phyloP scores from a whole-genome alignment of 2,113 vertebrate genomes.

The Xiphophorus maculatus region DNA sequence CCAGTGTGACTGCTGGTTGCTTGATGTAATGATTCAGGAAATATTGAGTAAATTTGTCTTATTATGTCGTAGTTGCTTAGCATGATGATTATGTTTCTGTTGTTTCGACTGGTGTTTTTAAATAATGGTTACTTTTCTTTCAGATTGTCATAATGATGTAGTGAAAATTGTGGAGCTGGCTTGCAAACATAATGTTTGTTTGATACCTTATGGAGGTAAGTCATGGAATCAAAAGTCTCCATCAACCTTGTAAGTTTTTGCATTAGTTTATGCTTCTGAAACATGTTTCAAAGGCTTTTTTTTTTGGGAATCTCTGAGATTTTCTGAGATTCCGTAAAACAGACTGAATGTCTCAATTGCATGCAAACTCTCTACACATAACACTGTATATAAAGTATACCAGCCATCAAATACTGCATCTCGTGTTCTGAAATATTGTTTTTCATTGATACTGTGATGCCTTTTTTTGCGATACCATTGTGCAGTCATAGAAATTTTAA shows the following conservation, averaged over 20 bases:
- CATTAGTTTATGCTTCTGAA: neutral
- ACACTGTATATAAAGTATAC: too few relatives aligned
- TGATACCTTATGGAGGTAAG: slow-evolving; percentile 98
- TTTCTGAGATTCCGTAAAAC: too few relatives aligned
- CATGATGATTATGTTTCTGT: neutral
- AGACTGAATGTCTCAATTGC: too few relatives aligned
- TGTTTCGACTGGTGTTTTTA: neutral
- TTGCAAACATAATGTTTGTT: slow-evolving; percentile 93
- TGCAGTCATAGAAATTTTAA: too few relatives aligned
- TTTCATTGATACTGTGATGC: too few relatives aligned
- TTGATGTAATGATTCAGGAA: neutral
- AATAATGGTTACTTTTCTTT: neutral
- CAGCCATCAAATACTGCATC: too few relatives aligned
- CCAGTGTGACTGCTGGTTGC: slow-evolving; percentile 4
- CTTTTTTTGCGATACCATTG: too few relatives aligned
- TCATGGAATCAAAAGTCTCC: slow-evolving; percentile 18
- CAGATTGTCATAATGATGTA: slow-evolving; percentile 94
- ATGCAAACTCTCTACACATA: too few relatives aligned
- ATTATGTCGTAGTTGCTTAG: neutral
- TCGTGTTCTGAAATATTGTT: too few relatives aligned
- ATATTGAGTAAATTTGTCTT: neutral
- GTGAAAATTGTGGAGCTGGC: slow-evolving; percentile 95
- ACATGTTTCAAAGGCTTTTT: neutral
- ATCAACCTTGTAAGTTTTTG: neutral
- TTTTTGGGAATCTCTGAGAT: too few relatives aligned